Evolutionary conservation across 1,140 invertebrate genomes (phyloP), one percentile per base, ranked within the genome.

Genomic region (Ceratoteleas bidentatus): DNA sequence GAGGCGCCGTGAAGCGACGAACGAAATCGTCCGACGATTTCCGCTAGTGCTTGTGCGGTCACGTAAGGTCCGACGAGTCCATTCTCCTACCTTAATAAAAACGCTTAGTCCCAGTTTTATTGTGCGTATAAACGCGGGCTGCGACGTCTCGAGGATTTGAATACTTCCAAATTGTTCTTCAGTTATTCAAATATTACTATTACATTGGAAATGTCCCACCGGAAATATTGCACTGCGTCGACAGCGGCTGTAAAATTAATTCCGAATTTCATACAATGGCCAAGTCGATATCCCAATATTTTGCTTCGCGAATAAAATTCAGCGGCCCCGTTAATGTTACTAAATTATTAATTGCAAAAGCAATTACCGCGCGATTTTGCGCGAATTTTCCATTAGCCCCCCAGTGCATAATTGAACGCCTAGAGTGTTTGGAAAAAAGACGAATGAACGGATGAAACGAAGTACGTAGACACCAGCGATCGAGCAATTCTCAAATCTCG

Each of bases 141-240:
- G 16, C 0, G 32, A 47, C 14, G 36, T 56, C n/a, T 49, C 16
- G 0, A 16, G 24, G 65, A 62, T 68, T 61, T 16, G 32, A 68
- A 68, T 60, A 53, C 40, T 56, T 68, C 49, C n/a, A 56, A 68
- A 57, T 57, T 64, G 32, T 64, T 38, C 57, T 40, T 40, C 6
- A 62, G 32, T 15, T 43, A 62, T 62, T 68, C 57, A 54, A 61
- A 76, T 50, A 13, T 54, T 68, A 68, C 62, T 50, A 66, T 45
- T 58, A 36, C n/a, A 62, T 50, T 50, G 8, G 49, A 61, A 76
- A 56, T 50, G 24, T 52, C 10, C 33, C 3, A 10, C 14, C 7
- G 14, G 11, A 7, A 45, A 36, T 50, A 61, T 64, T 64, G 49
- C 36, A 45, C 9, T 9, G 10, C 16, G 32, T 8, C 40, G 53